Base-by-base conservation (phyloP, 1,140 invertebrate species). In the Heliconius congener region DNA sequence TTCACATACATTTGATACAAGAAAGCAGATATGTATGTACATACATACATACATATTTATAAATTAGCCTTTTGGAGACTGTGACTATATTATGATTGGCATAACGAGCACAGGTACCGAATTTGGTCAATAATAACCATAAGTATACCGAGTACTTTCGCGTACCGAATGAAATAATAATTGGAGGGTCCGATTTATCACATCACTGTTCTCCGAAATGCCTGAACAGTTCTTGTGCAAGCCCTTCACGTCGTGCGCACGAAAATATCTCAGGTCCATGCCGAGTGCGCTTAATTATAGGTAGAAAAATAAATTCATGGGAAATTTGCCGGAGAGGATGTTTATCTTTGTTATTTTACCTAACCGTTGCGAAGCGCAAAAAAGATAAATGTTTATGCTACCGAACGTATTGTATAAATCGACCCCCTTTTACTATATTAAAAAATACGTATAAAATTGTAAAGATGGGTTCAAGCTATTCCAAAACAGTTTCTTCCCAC, bases 121-220 rank as follows among this genome's bases (percentile, higher is more conserved):
- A 92, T 93, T 94, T 93, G 92, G 91, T 90, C 91, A 94, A 90
- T 93, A 93, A 93, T 91, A 90, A 87, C 89, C 85, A 88, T 93
- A 93, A 93, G 91, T 94, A 93, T 92, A 91, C 87, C 89, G 84
- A 93, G 91, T 89, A 92, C 91, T 91, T 91, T 93, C 91, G 89
- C 90, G 90, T 85, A 92, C 90, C 90, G 91, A 94, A 93, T 93
- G 91, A 89, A 92, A 93, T 91, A 93, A 94, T 94, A 94, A 94
- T 93, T 94, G 93, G 90, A 86, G 93, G 92, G 92, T 93, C 88
- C 92, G 92, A 93, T 93, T 94, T 94, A 94, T 94, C 93, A 94
- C 91, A 91, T 94, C 89, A 85, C 87, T 91, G 90, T 93, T 94
- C 92, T 89, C 88, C 88, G 92, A 93, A 94, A 89, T 85, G 90